phyloP scores from a whole-genome alignment of 30 jellyfish, hydroid and myxozoan genomes.

The Hydractinia echinata region DNA sequence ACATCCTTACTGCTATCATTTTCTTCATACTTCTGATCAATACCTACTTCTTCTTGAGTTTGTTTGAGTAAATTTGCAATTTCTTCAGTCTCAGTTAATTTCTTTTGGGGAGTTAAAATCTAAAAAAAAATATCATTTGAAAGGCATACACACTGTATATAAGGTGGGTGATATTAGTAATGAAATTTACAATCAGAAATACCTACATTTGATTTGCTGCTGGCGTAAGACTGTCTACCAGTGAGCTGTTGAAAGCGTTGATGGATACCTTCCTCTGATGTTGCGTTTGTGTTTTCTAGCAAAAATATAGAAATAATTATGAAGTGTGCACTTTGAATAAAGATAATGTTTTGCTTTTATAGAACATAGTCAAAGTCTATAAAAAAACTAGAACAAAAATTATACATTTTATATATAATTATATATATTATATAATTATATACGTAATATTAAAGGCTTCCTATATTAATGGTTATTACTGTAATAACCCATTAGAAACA shows the following conservation, averaged over 20 bases:
- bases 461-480: neutral
- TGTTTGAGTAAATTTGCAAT: constrained; percentile 18
- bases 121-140: neutral
- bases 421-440: too few species aligned
- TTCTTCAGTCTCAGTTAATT: constrained; percentile 11
- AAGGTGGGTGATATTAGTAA: too few species aligned
- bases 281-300: neutral
- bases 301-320: neutral
- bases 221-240: neutral
- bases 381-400: neutral
- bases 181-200: neutral
- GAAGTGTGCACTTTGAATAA: neutral
- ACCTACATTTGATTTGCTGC: neutral
- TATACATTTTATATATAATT: neutral
- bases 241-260: neutral
- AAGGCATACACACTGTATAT: too few species aligned
- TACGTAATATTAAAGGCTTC: too few species aligned
- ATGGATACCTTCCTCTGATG: neutral
- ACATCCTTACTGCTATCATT: neutral
- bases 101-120: neutral
- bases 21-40: neutral
- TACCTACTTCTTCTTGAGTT: constrained; percentile 9
- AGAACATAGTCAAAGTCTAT: neutral
- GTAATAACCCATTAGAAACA: neutral
- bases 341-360: neutral